Conservation (phyloP, 2,888 invertebrate genomes). For the Leistus spinibarbis region DNA sequence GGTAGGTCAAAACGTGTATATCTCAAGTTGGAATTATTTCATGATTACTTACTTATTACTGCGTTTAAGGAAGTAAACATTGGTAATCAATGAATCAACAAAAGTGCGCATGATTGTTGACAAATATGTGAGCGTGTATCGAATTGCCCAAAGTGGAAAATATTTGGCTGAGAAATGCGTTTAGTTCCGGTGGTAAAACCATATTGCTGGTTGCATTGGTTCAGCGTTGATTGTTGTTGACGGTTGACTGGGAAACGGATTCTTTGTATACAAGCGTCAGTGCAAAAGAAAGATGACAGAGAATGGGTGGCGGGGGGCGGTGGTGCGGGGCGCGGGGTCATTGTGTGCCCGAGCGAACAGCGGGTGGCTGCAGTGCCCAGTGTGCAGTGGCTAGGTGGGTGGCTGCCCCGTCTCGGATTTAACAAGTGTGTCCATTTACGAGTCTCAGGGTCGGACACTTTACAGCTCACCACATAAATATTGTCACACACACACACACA, state of each 20-base stretch:
- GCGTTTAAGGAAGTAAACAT: too few relatives aligned
- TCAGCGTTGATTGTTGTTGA: background rate
- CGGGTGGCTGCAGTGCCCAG: conserved; percentile 43
- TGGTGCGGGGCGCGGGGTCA: background rate
- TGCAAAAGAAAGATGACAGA: conserved; percentile 5
- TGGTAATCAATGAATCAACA: too few relatives aligned
- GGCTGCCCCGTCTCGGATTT: conserved; percentile 46
- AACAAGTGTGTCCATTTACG: conserved; percentile 49
- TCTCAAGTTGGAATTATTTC: too few relatives aligned
- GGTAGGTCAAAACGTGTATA: too few relatives aligned
- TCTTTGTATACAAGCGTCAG: background rate
- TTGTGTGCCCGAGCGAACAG: conserved; percentile 45
- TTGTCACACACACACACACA: conserved; percentile 43
- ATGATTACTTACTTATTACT: too few relatives aligned
- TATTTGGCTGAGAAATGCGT: background rate
- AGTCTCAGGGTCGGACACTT: conserved; percentile 42
- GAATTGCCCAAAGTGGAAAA: background rate
- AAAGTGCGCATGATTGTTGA: background rate
- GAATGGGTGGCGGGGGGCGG: background rate
- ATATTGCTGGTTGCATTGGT: background rate
- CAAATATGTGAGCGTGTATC: background rate
- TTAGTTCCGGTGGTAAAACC: background rate
- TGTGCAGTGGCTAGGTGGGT: conserved; percentile 46
- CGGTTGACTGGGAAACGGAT: background rate
- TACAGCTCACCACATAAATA: conserved; percentile 46